phyloP scores from a whole-genome alignment of 1,140 invertebrate species.

The Ips typographus region DNA sequence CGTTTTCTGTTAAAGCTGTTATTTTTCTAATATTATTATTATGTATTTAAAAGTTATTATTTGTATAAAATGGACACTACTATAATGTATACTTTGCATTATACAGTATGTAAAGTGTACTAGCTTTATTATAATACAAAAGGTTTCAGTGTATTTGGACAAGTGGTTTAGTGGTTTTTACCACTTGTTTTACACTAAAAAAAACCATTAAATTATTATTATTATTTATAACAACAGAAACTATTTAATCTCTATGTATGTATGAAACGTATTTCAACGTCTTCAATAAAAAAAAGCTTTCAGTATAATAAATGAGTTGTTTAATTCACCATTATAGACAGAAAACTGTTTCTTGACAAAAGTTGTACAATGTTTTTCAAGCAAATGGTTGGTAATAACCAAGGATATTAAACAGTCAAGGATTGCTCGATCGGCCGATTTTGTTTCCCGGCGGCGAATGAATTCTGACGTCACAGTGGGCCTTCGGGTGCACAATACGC shows the following conservation, averaged over 20 bases:
- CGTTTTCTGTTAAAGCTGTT: slow-evolving; percentile 46
- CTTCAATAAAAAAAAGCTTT: slow-evolving; percentile 43
- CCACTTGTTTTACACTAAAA: slow-evolving; percentile 18
- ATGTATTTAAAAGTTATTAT: slow-evolving; percentile 45
- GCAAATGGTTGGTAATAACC: no score
- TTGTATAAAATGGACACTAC: slow-evolving; percentile 45
- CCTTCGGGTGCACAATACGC: no score
- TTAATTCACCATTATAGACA: not conserved
- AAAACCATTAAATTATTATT: slow-evolving; percentile 29
- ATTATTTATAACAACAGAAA: slow-evolving; percentile 36
- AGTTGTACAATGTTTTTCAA: no score
- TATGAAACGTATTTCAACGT: slow-evolving; percentile 40
- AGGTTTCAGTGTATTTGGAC: not conserved
- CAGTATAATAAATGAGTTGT: slow-evolving; percentile 37
- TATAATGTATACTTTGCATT: slow-evolving; percentile 29
- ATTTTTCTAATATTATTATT: slow-evolving; percentile 47
- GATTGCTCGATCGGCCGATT: no score
- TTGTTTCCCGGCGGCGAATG: no score
- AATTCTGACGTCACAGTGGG: no score
- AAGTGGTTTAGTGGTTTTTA: slow-evolving; percentile 46
- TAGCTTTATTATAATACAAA: slow-evolving; percentile 38
- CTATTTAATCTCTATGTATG: slow-evolving; percentile 43
- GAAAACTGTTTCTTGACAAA: no score
- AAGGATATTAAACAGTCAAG: no score
- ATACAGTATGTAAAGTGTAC: slow-evolving; percentile 1